Evolutionary conservation across 2,113 vertebrate species (phyloP).

Genomic region (Anser cygnoides): DNA sequence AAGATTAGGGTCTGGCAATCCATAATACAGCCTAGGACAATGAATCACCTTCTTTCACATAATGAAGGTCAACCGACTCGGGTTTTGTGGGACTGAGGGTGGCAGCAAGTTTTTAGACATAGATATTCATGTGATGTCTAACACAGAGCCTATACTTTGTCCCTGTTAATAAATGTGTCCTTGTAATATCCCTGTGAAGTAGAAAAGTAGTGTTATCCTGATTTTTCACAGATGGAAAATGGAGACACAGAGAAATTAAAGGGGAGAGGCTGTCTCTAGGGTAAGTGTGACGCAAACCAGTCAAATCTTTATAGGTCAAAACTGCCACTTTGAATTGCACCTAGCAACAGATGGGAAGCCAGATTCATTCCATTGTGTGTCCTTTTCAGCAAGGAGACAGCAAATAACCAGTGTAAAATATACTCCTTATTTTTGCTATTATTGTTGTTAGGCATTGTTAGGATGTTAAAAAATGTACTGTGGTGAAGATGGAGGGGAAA

Average conservation of each 20-base stretch:
- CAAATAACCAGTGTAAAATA: slow-evolving; percentile 49
- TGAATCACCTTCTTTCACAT: neutral
- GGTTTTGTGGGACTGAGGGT: neutral
- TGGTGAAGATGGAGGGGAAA: slow-evolving; percentile 4
- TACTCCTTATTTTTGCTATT: slow-evolving; percentile 32
- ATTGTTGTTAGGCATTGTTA: slow-evolving; percentile 33
- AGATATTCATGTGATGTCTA: neutral
- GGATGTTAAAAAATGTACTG: slow-evolving; percentile 16
- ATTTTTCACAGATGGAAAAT: slow-evolving; percentile 71
- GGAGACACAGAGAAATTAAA: slow-evolving; percentile 61
- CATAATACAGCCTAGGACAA: neutral
- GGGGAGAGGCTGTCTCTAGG: slow-evolving; percentile 66
- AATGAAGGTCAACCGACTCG: neutral
- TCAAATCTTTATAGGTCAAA: slow-evolving; percentile 73
- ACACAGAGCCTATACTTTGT: neutral
- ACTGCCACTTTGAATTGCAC: slow-evolving; percentile 69
- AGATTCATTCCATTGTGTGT: slow-evolving; percentile 66
- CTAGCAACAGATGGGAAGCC: slow-evolving; percentile 72
- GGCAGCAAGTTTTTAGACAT: neutral
- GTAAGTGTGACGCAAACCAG: slow-evolving; percentile 63
- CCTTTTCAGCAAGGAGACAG: slow-evolving; percentile 42
- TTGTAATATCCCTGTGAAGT: slow-evolving; percentile 51
- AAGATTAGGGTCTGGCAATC: neutral
- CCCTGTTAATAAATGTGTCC: slow-evolving; percentile 28
- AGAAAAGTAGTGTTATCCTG: slow-evolving; percentile 48